Conservation (phyloP, 2,888 invertebrate genomes). For the Drosophila nigricruria region DNA sequence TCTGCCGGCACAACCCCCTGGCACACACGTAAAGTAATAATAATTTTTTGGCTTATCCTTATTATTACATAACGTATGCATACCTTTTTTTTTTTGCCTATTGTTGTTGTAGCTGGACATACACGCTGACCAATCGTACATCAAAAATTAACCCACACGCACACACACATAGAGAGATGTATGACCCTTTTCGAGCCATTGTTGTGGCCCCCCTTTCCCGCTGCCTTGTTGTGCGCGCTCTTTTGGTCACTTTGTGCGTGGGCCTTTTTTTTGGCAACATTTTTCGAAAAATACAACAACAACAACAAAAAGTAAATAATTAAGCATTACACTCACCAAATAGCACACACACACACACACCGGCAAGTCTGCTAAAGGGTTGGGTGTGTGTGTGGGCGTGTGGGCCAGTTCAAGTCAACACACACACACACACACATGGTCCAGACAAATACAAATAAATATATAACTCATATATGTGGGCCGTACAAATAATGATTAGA, state of each 20-base stretch:
- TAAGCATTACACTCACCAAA: constrained; percentile 82
- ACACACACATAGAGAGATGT: constrained; percentile 41
- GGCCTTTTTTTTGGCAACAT: constrained; percentile 58
- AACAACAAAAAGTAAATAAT: constrained; percentile 74
- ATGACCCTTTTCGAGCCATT: constrained; percentile 71
- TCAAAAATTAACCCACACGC: constrained; percentile 82
- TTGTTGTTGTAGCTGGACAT: constrained; percentile 17
- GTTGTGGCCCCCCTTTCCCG: constrained; percentile 23
- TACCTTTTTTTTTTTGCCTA: constrained; percentile 69
- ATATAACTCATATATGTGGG: constrained; percentile 62
- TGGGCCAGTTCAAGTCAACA: constrained; percentile 37
- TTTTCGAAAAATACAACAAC: constrained; percentile 40
- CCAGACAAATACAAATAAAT: constrained; percentile 80
- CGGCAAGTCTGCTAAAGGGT: too few relatives aligned
- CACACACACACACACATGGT: constrained; percentile 32
- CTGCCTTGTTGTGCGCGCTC: constrained; percentile 22
- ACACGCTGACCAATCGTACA: constrained; percentile 70
- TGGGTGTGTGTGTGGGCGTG: neutral
- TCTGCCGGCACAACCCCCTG: neutral
- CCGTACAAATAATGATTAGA: constrained; percentile 80
- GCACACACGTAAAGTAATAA: constrained; percentile 75
- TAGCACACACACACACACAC: constrained; percentile 49
- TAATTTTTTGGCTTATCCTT: constrained; percentile 83
- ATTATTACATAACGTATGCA: constrained; percentile 83
- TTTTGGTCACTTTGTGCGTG: constrained; percentile 71